A percentile compares a stretch with the other conserved stretches of the same genome.
Conservation (phyloP, 2,888 invertebrate genomes). For the Heliconius ethilla region DNA sequence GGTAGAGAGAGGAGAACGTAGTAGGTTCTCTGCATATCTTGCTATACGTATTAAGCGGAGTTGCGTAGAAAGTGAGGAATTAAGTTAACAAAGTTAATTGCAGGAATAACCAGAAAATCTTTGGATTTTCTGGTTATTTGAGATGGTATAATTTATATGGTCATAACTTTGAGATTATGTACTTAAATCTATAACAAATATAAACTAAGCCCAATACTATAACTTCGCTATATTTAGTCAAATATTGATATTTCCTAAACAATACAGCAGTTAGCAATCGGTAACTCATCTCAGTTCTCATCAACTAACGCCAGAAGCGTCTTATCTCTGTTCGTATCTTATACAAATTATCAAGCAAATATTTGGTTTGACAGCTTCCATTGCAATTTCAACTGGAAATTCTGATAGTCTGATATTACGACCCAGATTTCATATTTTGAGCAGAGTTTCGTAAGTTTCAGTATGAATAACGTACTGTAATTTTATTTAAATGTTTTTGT, state of each 20-base stretch:
- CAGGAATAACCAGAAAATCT: no score
- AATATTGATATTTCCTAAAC: neutral
- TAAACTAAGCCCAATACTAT: neutral
- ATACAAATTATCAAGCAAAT: constrained; percentile 27
- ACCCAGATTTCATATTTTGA: constrained; percentile 9
- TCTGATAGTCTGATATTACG: constrained; percentile 4
- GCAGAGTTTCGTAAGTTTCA: neutral
- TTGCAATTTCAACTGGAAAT: constrained; percentile 19
- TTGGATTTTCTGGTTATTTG: no score
- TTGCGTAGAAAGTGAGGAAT: neutral
- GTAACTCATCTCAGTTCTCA: constrained; percentile 12
- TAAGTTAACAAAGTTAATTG: no score
- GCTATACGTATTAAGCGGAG: no score
- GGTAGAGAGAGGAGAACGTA: no score
- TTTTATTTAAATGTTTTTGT: neutral
- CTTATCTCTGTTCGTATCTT: constrained; percentile 18
- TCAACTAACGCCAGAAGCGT: constrained; percentile 7
- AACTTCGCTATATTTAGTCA: neutral
- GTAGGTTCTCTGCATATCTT: no score
- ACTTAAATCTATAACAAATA: neutral
- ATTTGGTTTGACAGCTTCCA: constrained; percentile 21
- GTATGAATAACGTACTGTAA: neutral
- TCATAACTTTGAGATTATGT: neutral
- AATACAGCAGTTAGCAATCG: constrained; percentile 12
- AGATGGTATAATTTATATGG: no score